These are phyloP conservation scores for Ameiurus melas DNA, from an alignment of 2,113 vertebrate genomes.

Conservation along the genomic window DNA sequence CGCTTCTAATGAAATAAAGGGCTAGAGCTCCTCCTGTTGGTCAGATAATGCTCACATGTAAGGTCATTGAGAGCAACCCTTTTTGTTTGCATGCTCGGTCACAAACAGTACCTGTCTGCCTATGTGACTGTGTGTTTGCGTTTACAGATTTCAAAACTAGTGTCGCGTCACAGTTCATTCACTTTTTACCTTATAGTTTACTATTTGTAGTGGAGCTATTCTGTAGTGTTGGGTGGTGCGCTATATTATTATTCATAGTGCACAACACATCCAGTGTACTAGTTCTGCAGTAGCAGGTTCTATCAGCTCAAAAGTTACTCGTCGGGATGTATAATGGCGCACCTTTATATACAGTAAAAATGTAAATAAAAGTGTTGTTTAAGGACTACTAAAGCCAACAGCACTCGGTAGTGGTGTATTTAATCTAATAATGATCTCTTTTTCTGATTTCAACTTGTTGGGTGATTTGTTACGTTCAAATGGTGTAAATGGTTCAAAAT, in stretches of 20 bases:
- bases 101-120: neutral
- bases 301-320: neutral
- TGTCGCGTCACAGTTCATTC: neutral
- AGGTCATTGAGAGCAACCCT: neutral
- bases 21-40: conserved; percentile 23
- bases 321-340: neutral
- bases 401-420: neutral
- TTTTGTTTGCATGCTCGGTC: neutral
- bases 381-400: neutral
- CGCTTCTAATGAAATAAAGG: conserved; percentile 2
- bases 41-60: neutral
- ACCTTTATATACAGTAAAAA: neutral
- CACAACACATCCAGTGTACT: neutral
- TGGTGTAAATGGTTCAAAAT: neutral
- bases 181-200: neutral
- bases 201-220: neutral
- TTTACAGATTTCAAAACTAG: neutral
- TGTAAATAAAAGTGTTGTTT: neutral
- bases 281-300: neutral
- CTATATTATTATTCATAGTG: neutral
- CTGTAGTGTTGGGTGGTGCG: neutral
- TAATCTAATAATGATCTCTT: neutral
- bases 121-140: neutral
- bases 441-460: neutral
- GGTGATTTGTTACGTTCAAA: neutral